Percentiles rank a stretch among this genome's conserved stretches.
Evolutionary conservation across 1,140 invertebrate genomes (phyloP).

Genomic region (Antheraea pernyi): DNA sequence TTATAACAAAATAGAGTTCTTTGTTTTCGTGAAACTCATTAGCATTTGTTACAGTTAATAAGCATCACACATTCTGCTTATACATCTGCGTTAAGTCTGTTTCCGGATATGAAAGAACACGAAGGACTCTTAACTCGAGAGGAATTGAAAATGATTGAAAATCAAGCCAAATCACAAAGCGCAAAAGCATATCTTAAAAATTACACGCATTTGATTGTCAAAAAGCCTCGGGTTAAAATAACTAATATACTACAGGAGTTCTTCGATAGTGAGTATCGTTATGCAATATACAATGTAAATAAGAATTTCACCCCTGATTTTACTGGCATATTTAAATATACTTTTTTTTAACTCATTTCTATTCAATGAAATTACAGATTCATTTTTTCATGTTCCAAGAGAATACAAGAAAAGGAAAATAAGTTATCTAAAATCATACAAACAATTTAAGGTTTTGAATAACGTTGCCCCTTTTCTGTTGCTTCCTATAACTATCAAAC

Average conservation of each 20-base stretch:
- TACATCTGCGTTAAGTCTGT: slow-evolving; percentile 61
- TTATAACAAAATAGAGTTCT: background rate
- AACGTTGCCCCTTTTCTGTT: slow-evolving; percentile 61
- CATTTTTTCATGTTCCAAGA: slow-evolving; percentile 62
- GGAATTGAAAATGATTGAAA: slow-evolving; percentile 50
- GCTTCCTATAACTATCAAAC: slow-evolving; percentile 68
- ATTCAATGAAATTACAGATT: slow-evolving; percentile 47
- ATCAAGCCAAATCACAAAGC: slow-evolving; percentile 43
- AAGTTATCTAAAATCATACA: slow-evolving; percentile 61
- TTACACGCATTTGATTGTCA: slow-evolving; percentile 36
- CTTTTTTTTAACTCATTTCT: background rate
- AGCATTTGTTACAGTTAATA: slow-evolving; percentile 52
- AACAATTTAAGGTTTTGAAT: slow-evolving; percentile 54
- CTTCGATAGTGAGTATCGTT: slow-evolving; percentile 39
- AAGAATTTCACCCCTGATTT: background rate
- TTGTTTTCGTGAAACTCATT: background rate
- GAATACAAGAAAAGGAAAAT: slow-evolving; percentile 56
- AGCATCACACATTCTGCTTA: slow-evolving; percentile 63
- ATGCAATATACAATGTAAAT: background rate
- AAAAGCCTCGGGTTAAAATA: slow-evolving; percentile 40
- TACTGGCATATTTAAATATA: background rate
- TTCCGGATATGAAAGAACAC: slow-evolving; percentile 69
- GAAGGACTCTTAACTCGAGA: slow-evolving; percentile 47
- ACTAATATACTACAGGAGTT: slow-evolving; percentile 55
- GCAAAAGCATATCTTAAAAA: slow-evolving; percentile 47